phyloP scores from a whole-genome alignment of 2,888 invertebrate species.

The Agonopterix heracliana region DNA sequence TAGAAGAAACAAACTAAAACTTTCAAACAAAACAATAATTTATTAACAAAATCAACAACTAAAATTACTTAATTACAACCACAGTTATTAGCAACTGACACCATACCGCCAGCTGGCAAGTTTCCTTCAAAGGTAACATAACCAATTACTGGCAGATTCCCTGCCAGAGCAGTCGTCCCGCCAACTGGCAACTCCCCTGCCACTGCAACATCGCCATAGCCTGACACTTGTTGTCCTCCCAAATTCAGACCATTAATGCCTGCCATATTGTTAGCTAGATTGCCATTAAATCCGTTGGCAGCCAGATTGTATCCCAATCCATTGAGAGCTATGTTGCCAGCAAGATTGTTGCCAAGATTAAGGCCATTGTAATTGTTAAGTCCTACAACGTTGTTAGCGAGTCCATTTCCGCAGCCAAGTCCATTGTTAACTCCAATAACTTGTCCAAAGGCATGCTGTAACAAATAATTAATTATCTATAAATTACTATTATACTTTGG shows the following conservation, averaged over 20 bases:
- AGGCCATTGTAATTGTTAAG: constrained; percentile 10
- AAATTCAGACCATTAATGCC: constrained; percentile 9
- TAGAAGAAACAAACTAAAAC: too few relatives aligned
- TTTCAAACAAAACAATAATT: not conserved
- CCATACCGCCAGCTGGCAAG: constrained; percentile 54
- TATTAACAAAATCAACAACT: not conserved
- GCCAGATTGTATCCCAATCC: constrained; percentile 6
- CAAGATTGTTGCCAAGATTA: constrained; percentile 12
- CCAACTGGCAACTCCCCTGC: constrained; percentile 49
- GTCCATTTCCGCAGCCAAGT: not conserved
- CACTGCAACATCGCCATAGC: constrained; percentile 44
- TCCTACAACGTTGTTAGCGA: constrained; percentile 4
- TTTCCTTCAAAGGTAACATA: constrained; percentile 60
- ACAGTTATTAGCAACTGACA: constrained; percentile 42
- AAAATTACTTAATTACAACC: not conserved
- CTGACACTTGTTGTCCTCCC: constrained; percentile 17
- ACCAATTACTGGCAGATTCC: constrained; percentile 60
- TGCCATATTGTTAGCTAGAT: not conserved
- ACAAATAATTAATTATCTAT: too few relatives aligned
- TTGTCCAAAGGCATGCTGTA: constrained; percentile 26
- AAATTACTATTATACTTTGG: too few relatives aligned
- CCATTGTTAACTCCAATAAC: constrained; percentile 12
- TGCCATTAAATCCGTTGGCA: constrained; percentile 7
- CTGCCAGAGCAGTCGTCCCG: constrained; percentile 45
- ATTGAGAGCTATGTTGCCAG: constrained; percentile 2